Evolutionary conservation across 1,140 invertebrate species (phyloP), one percentile per base, ranked within the genome.

Genomic region (Mesaphorura yosii): DNA sequence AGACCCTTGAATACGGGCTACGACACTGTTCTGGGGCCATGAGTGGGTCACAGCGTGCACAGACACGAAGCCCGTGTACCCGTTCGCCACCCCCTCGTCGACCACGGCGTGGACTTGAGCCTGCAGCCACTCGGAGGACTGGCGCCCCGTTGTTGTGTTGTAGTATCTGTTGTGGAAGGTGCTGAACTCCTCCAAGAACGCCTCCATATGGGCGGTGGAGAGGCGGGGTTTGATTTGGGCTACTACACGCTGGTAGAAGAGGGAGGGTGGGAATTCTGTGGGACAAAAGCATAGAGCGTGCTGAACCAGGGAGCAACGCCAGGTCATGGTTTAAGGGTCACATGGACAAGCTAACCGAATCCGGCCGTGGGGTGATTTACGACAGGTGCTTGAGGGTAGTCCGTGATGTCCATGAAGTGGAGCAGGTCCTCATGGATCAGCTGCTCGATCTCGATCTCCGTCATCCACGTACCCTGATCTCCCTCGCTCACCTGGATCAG

Each of bases 1-100:
- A 3, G 54, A 3, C 15, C 54, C 54, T 7, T 38, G 15, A 39
- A 56, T 39, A 15, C 54, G 25, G 3, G 54, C 54, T 15, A 56
- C 31, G 20, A 56, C 27, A 23, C 54, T 56, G 14, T 23, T 27
- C 25, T 58, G 57, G 15, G 12, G 2, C 41, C 41, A 58, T 19
- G 10, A 27, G n/a, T 58, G 57, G 3, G 34, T 15, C 2, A 53
- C 23, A 19, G 19, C 17, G 2, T 6, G 14, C 1, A 34, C 56
- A 1, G 17, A n/a, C 14, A 31, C 51, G n/a, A 3, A 17, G 5
- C 51, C 51, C 0, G 12, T 3, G 47, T 54, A 58, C 5, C 22
- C 28, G 27, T 34, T 51, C 12, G 19, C n/a, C 6, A 19, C n/a
- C n/a, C n/a, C n/a, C n/a, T n/a, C n/a, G n/a, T n/a, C n/a, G 22